Evolutionary conservation across 2,888 invertebrate species (phyloP).

Genomic region (Agrilus cyanescens): DNA sequence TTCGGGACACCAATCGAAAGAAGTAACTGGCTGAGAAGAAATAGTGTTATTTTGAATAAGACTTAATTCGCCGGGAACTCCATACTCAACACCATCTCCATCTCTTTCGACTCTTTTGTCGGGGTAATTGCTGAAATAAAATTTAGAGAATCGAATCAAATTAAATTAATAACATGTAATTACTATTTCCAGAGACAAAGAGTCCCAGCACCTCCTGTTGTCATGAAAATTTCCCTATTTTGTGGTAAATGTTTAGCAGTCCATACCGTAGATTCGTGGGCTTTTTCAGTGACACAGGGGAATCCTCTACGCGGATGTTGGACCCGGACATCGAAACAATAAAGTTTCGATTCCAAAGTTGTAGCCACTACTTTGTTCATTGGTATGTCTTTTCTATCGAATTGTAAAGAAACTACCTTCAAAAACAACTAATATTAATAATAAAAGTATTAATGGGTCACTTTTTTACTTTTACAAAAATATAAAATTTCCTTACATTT

Average conservation of each 20-base stretch:
- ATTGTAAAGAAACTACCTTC: constrained; percentile 71
- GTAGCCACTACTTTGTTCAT: constrained; percentile 93
- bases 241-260: constrained; percentile 79
- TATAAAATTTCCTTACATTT: not conserved
- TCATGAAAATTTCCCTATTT: constrained; percentile 84
- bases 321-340: constrained; percentile 79
- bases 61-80: constrained; percentile 63
- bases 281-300: constrained; percentile 45
- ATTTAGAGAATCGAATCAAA: constrained; percentile 1
- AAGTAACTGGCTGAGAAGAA: constrained; percentile 78
- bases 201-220: constrained; percentile 84
- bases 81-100: constrained; percentile 56
- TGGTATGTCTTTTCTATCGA: constrained; percentile 84
- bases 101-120: constrained; percentile 59
- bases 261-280: constrained; percentile 75
- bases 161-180: constrained; percentile 28
- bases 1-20: constrained; percentile 87
- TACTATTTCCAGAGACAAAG: constrained; percentile 93
- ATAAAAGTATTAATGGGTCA: not conserved
- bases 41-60: constrained; percentile 70
- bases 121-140: constrained; percentile 59
- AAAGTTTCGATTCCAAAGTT: constrained; percentile 81
- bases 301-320: constrained; percentile 82
- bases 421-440: constrained; percentile 13
- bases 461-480: not conserved